Percentiles rank a stretch among this genome's conserved stretches.
Evolutionary conservation across 2,888 invertebrate genomes (phyloP).

Genomic region (Harpagoxenus sublaevis): DNA sequence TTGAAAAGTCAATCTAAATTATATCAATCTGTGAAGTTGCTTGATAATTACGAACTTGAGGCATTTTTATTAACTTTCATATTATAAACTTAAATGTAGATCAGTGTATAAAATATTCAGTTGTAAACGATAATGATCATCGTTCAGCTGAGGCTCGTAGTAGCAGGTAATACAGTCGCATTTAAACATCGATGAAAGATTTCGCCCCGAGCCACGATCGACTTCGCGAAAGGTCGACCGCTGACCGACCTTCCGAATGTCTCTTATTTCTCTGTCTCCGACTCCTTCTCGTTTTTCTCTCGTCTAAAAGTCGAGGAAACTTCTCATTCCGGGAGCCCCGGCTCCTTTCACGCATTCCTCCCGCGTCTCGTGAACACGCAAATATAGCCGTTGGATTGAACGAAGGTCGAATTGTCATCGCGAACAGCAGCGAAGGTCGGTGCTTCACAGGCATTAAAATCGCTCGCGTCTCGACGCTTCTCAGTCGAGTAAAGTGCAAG

Average conservation of each 20-base stretch:
- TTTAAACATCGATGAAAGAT: conserved; percentile 30
- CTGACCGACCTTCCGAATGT: conserved; percentile 71
- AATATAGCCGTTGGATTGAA: conserved; percentile 17
- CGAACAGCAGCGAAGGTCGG: conserved; percentile 61
- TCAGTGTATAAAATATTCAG: not conserved
- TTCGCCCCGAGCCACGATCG: conserved; percentile 17
- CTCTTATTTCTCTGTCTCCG: conserved; percentile 40
- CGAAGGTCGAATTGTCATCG: conserved; percentile 64
- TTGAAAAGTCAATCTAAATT: not conserved
- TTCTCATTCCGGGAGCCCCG: conserved; percentile 51
- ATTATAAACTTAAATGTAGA: not conserved
- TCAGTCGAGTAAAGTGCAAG: conserved; percentile 27
- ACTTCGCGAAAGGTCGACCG: conserved; percentile 74
- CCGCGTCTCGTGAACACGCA: conserved; percentile 9
- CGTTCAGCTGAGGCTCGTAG: not conserved
- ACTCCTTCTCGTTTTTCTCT: conserved; percentile 27
- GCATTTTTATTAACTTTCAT: not conserved
- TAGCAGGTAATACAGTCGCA: not conserved
- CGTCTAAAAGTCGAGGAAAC: conserved; percentile 51
- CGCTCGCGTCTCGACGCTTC: conserved; percentile 14
- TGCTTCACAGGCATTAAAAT: conserved; percentile 30
- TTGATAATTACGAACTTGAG: not conserved
- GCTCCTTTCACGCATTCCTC: conserved; percentile 68
- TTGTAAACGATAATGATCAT: not conserved
- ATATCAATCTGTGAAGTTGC: not conserved